These are phyloP conservation scores for Bradypus variegatus DNA, from an alignment of 2,797 vertebrate genomes.

Conservation along the genomic window DNA sequence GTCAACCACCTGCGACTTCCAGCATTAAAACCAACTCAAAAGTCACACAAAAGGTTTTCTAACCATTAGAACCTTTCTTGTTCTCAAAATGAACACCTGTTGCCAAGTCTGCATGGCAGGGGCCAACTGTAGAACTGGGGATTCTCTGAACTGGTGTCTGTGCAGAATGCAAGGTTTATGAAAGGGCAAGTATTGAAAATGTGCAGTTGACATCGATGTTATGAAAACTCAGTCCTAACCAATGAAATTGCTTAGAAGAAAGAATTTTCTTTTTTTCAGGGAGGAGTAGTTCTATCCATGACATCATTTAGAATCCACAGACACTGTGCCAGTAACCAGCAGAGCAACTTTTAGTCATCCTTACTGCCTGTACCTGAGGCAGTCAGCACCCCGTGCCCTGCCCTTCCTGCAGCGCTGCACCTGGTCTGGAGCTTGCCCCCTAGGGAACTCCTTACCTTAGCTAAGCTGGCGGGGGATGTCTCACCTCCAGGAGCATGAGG, in stretches of 20 bases:
- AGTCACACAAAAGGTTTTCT: accelerated
- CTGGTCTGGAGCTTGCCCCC: background rate
- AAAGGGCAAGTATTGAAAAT: background rate
- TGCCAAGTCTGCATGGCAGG: background rate
- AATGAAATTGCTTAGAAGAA: background rate
- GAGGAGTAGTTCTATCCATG: background rate
- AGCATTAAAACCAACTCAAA: background rate
- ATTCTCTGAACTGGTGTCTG: background rate
- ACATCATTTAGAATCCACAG: background rate
- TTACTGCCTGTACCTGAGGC: background rate
- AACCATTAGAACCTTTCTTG: background rate
- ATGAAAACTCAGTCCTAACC: background rate
- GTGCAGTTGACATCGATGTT: background rate
- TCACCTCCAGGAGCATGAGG: background rate
- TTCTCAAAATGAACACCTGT: accelerated
- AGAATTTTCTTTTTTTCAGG: background rate
- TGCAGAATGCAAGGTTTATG: background rate
- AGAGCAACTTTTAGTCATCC: background rate
- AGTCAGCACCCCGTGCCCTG: background rate
- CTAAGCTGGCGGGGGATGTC: no score
- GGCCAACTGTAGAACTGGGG: background rate
- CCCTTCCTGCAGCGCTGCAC: background rate
- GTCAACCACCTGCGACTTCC: background rate
- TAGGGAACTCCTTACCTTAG: accelerated
- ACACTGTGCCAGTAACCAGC: background rate